Evolutionary conservation across 2,113 vertebrate species (phyloP), one percentile per base, ranked within the genome.

Genomic region (Pseudois nayaur): DNA sequence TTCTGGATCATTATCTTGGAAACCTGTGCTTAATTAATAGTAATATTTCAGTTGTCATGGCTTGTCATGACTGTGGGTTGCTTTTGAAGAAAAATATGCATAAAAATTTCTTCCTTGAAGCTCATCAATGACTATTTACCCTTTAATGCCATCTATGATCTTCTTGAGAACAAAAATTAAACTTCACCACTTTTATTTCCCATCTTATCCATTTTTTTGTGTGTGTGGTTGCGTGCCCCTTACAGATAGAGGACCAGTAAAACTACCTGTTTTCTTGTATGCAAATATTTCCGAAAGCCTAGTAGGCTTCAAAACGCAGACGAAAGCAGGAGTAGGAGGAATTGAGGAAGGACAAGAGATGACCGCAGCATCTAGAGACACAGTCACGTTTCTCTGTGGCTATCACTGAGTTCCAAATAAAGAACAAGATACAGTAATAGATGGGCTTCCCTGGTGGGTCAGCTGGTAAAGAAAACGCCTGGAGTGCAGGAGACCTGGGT

Each of bases 11-110:
- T 84, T 95, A 76, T 78, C 48, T 95, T 78, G 91, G 71, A 92
- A 87, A 95, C n/a, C 29, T 67, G 50, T 50, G 64, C 8, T 89
- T 67, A 83, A 71, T 87, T 87, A 64, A 50, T 33, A 48, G 16
- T 45, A 45, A 50, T 89, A 76, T 86, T 92, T 96, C 54, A 62
- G 12, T 43, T 83, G n/a, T 27, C 67, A 67, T 33, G 31, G n/a
- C 40, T 81, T 95, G 27, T 57, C 23, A 31, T 3, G 13, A 83
- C 16, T 87, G 43, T 10, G 78, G 45, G 31, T 89, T 59, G 9
- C 50, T 97, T 93, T 55, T 93, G 95, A 89, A 96, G 45, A 67
- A 94, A 94, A 97, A 71, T 25, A 86, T n/a, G 27, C 40, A 87
- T 54, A 52, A 62, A 97, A 96, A 36, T 60, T 33, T 89, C 52